These are phyloP conservation scores for Larimichthys polyactis DNA, from an alignment of 2,113 vertebrate species.

Conservation along the genomic window DNA sequence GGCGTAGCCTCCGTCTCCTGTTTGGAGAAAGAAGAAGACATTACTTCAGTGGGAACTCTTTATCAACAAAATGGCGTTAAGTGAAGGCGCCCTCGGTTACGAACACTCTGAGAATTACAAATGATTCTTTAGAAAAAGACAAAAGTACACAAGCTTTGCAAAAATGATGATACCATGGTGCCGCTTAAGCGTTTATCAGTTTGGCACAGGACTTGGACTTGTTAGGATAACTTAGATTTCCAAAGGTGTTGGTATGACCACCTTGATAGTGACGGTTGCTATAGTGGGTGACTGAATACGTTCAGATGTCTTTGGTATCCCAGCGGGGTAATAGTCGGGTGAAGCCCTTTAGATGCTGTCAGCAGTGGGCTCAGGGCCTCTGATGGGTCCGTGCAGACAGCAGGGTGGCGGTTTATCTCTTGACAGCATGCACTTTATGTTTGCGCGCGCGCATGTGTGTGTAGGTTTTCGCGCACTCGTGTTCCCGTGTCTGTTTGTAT, in stretches of 20 bases:
- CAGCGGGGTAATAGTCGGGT: constrained; percentile 63
- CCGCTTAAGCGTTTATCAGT: constrained; percentile 65
- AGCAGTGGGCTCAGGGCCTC: constrained; percentile 62
- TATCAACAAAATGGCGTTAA: constrained; percentile 24
- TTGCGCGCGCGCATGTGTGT: constrained; percentile 10
- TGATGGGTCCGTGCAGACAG: constrained; percentile 65
- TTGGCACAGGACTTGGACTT: constrained; percentile 61
- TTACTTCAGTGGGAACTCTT: constrained; percentile 32
- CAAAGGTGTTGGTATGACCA: constrained; percentile 55
- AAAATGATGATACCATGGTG: constrained; percentile 53
- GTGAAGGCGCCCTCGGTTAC: constrained; percentile 1
- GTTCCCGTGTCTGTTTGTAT: constrained; percentile 49
- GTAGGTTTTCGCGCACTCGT: neutral
- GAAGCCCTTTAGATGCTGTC: constrained; percentile 77
- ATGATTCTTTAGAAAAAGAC: constrained; percentile 21
- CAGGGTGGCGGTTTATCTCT: constrained; percentile 75
- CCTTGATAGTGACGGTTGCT: constrained; percentile 73
- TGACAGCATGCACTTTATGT: constrained; percentile 62
- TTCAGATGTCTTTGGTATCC: constrained; percentile 67
- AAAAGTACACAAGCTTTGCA: constrained; percentile 33
- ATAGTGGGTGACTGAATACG: constrained; percentile 58
- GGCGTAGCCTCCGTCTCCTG: constrained; percentile 95
- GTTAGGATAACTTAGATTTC: constrained; percentile 49
- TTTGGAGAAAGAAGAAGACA: constrained; percentile 27
- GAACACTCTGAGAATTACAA: constrained; percentile 28